Conservation (phyloP, 2,113 vertebrate species). For the Scytalopus superciliaris region DNA sequence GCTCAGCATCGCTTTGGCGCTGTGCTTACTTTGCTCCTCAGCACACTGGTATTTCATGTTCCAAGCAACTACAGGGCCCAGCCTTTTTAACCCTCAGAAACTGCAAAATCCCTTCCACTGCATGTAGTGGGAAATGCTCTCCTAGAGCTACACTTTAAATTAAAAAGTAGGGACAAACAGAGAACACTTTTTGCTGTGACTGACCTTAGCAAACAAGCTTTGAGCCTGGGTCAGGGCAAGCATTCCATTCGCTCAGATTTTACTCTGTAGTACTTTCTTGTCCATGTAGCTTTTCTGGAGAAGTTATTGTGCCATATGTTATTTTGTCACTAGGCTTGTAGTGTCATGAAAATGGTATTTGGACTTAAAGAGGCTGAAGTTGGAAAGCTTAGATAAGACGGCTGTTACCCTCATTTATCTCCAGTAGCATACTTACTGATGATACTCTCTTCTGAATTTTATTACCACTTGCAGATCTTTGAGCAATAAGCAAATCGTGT, state of each 20-base stretch:
- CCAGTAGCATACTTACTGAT: neutral
- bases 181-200: slow-evolving; percentile 23
- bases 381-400: slow-evolving; percentile 22
- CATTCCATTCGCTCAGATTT: neutral
- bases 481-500: slow-evolving; percentile 46
- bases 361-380: slow-evolving; percentile 48
- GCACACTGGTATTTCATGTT: neutral
- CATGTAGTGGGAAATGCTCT: neutral
- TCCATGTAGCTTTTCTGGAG: slow-evolving; percentile 23
- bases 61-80: neutral
- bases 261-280: slow-evolving; percentile 16
- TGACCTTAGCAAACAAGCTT: neutral
- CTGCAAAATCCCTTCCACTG: neutral
- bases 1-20: neutral
- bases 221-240: neutral
- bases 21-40: slow-evolving; percentile 14
- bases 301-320: slow-evolving; percentile 20
- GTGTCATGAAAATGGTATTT: slow-evolving; percentile 35
- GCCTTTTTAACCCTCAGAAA: neutral
- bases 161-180: neutral
- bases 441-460: slow-evolving; percentile 41
- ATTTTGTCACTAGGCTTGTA: slow-evolving; percentile 48
- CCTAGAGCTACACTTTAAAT: neutral
- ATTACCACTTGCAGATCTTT: slow-evolving; percentile 35
- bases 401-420: neutral